These are phyloP conservation scores for Rhyacichthys aspro DNA, from an alignment of 2,797 vertebrate species.

Conservation along the genomic window DNA sequence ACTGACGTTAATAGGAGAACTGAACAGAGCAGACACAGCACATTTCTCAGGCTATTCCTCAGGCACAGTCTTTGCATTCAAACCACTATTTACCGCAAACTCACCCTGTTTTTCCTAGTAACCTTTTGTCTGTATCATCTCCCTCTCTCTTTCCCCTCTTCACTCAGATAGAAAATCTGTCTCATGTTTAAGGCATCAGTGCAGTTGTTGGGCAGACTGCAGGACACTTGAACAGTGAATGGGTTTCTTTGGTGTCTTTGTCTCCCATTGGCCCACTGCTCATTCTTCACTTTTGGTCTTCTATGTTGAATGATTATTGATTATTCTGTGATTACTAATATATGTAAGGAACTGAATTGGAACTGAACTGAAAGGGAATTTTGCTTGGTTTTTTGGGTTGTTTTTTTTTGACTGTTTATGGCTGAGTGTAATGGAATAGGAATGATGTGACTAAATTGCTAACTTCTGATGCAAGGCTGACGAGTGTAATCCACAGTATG, in stretches of 20 bases:
- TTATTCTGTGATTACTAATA: too few relatives aligned
- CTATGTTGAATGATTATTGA: neutral
- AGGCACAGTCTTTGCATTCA: conserved; percentile 17
- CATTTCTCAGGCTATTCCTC: neutral
- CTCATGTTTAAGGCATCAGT: conserved; percentile 77
- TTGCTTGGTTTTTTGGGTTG: too few relatives aligned
- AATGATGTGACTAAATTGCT: too few relatives aligned
- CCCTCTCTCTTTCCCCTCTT: conserved; percentile 46
- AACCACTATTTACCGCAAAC: conserved; percentile 30
- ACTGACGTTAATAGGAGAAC: conserved; percentile 16
- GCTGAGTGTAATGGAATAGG: too few relatives aligned
- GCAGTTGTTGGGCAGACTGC: conserved; percentile 59
- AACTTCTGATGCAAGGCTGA: too few relatives aligned
- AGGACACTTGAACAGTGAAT: conserved; percentile 39
- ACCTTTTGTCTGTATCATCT: conserved; percentile 36
- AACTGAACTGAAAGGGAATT: too few relatives aligned
- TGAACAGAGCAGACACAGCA: conserved; percentile 7
- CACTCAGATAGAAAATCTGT: conserved; percentile 63
- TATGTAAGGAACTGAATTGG: too few relatives aligned
- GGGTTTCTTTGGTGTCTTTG: conserved; percentile 29
- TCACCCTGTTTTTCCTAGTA: conserved; percentile 22
- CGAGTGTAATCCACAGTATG: neutral
- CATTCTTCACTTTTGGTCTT: conserved; percentile 22
- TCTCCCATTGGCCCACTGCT: conserved; percentile 17
- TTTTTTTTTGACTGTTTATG: too few relatives aligned